Evolutionary conservation across 2,797 vertebrate genomes (phyloP).

Genomic region (Pipistrellus nathusii): DNA sequence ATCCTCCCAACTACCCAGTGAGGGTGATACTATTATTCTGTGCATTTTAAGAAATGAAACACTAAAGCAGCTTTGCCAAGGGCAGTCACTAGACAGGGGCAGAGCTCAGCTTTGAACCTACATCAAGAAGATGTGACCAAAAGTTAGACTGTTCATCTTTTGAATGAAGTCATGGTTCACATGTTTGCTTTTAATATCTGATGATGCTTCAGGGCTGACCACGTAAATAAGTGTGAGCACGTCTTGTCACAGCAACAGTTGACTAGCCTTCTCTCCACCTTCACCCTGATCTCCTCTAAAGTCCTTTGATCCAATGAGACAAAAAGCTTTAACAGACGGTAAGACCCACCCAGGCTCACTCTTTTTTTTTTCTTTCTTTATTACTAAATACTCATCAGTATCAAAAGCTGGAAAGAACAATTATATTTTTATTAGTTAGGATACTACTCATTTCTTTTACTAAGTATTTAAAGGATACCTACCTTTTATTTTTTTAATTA

Average conservation of each 20-base stretch:
- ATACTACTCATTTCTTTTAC: neutral
- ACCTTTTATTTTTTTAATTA: neutral
- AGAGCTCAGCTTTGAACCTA: neutral
- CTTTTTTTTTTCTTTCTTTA: neutral
- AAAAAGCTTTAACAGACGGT: neutral
- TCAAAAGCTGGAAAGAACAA: neutral
- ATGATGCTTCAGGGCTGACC: neutral
- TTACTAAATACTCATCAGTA: neutral
- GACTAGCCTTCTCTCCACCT: neutral
- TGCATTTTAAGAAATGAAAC: slow-evolving; percentile 26
- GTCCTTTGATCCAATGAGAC: neutral
- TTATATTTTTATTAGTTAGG: slow-evolving; percentile 1
- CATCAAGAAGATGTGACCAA: neutral
- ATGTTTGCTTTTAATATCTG: neutral
- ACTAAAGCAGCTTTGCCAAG: neutral
- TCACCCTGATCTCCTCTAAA: neutral
- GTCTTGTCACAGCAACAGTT: neutral
- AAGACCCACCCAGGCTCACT: neutral
- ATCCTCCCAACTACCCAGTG: neutral
- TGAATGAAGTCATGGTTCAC: neutral
- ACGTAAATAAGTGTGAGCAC: neutral
- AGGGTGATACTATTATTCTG: neutral
- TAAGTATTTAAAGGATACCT: slow-evolving; percentile 38
- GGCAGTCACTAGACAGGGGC: neutral
- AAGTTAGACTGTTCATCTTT: neutral